Base-by-base conservation (phyloP, 2,113 vertebrate genomes). In the Anarhynchus alexandrinus region DNA sequence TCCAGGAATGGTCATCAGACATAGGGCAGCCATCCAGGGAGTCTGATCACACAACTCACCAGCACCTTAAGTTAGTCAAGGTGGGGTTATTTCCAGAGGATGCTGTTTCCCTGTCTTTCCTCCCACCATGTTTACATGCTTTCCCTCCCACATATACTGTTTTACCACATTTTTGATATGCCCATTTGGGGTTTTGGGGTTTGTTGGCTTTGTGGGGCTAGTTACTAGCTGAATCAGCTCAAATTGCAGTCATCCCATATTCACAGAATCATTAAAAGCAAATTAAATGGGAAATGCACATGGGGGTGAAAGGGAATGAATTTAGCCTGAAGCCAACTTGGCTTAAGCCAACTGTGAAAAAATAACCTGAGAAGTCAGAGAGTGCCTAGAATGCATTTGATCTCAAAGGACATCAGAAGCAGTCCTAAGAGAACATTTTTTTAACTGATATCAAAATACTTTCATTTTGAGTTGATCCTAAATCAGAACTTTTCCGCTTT, bases 221-320 rank as follows among this genome's bases (percentile, higher is more conserved):
- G 34, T 54, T 77, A 49, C 36, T 52, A 72, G 74, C 55, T 72
- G 49, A 70, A 73, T 81, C 59, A 49, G 40, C 55, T 73, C 76
- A 91, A 38, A 83, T 15, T 66, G 64, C 42, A 82, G 65, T 30
- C 18, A 45, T 45, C 27, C 27, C 38, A 61, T 59, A 27, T 52
- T 90, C 74, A 88, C 64, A 69, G 38, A 88, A 90, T 49, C 58
- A 74, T 84, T 90, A 94, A 73, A 84, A 84, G 40, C 26, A 92
- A 93, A 94, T 85, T 84, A 90, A 94, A 95, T 51, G 22, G 4
- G 42, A 93, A 95, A 95, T 67, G 25, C 42, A 54, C 26, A 42
- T 15, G 18, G 34, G n/a, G 30, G 71, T 69, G 30, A 90, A 94
- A 92, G 20, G 12, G 51, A 94, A 91, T 69, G 5, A 80, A 73